Evolutionary conservation across 1,140 invertebrate species (phyloP), one percentile per base, ranked within the genome.

Genomic region (Neodiprion lecontei): DNA sequence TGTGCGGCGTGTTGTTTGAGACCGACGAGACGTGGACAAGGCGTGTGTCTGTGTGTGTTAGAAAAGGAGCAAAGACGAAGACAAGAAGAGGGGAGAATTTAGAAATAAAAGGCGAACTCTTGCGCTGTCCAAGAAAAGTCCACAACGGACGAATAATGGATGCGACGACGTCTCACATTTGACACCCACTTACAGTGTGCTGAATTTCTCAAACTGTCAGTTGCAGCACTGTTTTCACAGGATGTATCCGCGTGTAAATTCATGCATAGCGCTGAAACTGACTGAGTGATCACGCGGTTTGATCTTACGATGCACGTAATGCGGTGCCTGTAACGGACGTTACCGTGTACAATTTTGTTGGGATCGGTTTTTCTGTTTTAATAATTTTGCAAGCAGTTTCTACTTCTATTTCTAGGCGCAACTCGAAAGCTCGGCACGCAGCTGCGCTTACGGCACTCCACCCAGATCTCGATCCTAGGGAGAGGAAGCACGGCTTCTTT

Each of bases 1-100:
- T 88, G 86, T 82, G 83, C 75, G 78, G 70, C 70, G 76, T 74
- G 67, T 74, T 77, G 67, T 76, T 69, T 72, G 61, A 75, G 76
- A 67, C n/a, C 77, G 75, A 78, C 74, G 69, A 81, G 77, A 74
- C 74, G 49, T 17, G 74, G 74, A 74, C 69, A 67, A 75, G 66
- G 76, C 73, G 79, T 69, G 21, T n/a, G 61, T 11, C 11, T 65
- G 61, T 12, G 67, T n/a, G 0, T 17, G 1, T 7, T 7, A 69
- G 67, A 17, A 17, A 61, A 17, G 17, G 23, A 47, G 48, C 28
- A 40, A 40, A 40, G 28, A 40, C 28, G 53, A 72, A 65, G 68
- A 72, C 17, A 40, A 40, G 12, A 49, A 70, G 67, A 17, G n/a
- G n/a, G 48, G 66, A 40, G 28, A 40, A 40, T 40, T 40, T 10